phyloP scores from a whole-genome alignment of 2,113 vertebrate genomes.

The Argyrosomus japonicus region DNA sequence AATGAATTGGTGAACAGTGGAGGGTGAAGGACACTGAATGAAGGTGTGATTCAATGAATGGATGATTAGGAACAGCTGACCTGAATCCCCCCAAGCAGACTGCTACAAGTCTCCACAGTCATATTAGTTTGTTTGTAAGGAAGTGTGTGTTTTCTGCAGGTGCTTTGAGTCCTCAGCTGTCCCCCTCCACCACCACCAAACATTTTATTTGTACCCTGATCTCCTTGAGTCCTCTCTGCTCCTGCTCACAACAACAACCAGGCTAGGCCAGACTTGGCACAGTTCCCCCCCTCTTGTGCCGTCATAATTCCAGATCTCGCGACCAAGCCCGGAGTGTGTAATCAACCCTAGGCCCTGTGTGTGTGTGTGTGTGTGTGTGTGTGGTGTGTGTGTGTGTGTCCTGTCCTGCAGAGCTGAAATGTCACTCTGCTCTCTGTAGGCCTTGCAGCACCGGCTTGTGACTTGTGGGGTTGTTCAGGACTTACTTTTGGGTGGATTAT shows the following conservation, averaged over 20 bases:
- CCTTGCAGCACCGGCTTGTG: slow-evolving; percentile 55
- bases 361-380: slow-evolving; percentile 5
- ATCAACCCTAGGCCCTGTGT: slow-evolving; percentile 54
- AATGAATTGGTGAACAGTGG: not conserved
- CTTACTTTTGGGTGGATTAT: slow-evolving; percentile 20
- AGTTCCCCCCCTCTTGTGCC: slow-evolving; percentile 35
- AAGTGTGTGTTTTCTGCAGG: not conserved
- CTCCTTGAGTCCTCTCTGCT: slow-evolving; percentile 9
- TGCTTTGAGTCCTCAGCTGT: slow-evolving; percentile 5
- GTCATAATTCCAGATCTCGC: slow-evolving; percentile 83
- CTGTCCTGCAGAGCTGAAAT: slow-evolving; percentile 70
- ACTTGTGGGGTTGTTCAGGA: slow-evolving; percentile 26
- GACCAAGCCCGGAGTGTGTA: slow-evolving; percentile 63
- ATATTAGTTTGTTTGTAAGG: not conserved
- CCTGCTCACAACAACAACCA: slow-evolving; percentile 30
- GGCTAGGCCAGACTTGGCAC: slow-evolving; percentile 75
- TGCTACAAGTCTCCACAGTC: not conserved
- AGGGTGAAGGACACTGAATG: not conserved
- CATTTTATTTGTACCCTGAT: slow-evolving; percentile 17
- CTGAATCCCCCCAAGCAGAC: not conserved
- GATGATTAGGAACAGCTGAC: slow-evolving; percentile 1
- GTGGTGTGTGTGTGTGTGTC: slow-evolving; percentile 26
- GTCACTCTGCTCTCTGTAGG: slow-evolving; percentile 74
- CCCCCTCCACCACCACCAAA: not conserved
- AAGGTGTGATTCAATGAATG: slow-evolving; percentile 7